phyloP scores from a whole-genome alignment of 2,888 invertebrate genomes.

The Incurvaria masculella region DNA sequence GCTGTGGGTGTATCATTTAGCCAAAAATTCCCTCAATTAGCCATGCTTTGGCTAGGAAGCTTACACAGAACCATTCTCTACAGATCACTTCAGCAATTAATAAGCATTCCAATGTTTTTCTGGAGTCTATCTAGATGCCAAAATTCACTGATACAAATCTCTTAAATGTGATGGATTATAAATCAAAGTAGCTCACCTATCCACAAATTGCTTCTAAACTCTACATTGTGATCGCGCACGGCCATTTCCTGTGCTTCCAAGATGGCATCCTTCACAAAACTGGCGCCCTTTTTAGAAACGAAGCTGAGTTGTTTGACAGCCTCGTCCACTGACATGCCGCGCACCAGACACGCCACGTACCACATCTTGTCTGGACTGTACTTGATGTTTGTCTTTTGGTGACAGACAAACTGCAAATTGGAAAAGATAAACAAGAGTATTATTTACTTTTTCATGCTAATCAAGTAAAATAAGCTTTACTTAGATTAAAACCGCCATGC shows the following conservation, averaged over 20 bases:
- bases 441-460: neutral
- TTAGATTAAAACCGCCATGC: neutral
- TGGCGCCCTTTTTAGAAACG: conserved; percentile 74
- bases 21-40: too few species aligned
- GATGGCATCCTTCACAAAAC: conserved; percentile 70
- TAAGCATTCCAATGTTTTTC: too few species aligned
- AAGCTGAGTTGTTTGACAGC: conserved; percentile 89
- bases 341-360: conserved; percentile 83
- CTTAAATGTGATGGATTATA: too few species aligned
- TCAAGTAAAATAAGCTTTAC: neutral
- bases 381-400: conserved; percentile 79
- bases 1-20: too few species aligned
- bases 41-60: too few species aligned
- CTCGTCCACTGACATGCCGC: conserved; percentile 93
- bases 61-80: too few species aligned
- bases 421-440: conserved; percentile 4
- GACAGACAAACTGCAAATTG: conserved; percentile 80
- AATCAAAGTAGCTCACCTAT: conserved; percentile 65
- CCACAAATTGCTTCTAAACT: conserved; percentile 94
- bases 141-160: too few species aligned
- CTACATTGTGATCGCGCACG: conserved; percentile 85
- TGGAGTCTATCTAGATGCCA: too few species aligned
- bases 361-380: conserved; percentile 92
- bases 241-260: conserved; percentile 89
- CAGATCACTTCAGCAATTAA: too few species aligned